Base-by-base conservation (phyloP, 2,113 vertebrate species). In the Pachypanchax playfairii region DNA sequence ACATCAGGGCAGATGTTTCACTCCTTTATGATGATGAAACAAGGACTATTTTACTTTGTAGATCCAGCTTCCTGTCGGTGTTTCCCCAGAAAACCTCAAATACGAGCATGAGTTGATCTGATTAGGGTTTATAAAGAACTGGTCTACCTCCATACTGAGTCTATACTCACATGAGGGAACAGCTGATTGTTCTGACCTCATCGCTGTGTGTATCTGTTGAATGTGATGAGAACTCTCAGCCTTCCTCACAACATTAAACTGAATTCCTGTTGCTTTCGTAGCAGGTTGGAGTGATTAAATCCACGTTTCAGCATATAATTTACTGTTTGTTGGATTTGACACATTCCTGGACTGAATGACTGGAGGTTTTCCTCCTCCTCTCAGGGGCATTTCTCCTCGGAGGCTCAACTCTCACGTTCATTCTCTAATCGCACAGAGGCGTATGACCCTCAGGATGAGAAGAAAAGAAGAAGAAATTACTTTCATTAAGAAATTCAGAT, bases 401-500 rank as follows among this genome's bases (percentile, higher is more conserved):
- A 82, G 79, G 76, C 85, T 60, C 53, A 56, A 79, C 80, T 83
- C 84, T 90, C 86, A 84, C 78, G 76, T 87, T 89, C 75, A 65
- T 71, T 85, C 85, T 86, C 82, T 91, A 90, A 92, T 90, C 85
- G 81, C 73, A 90, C 88, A 79, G 91, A 91, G 89, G 88, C 83
- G 62, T 86, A 86, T 84, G 90, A 91, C 91, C 91, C 91, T 71
- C 85, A 90, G 91, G 90, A 93, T 85, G 89, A 84, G 88, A 91
- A 90, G 89, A 92, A 92, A 90, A 91, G 88, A 90, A 91, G 87
- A 83, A 91, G 84, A 90, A 92, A 91, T 89, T 79, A 92, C 91
- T 92, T 93, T 92, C 92, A 93, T 92, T 93, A 92, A 92, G 90
- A 90, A 93, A 92, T 91, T 90, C 92, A 90, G 87, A 92, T 91